Evolutionary conservation across 1,140 invertebrate genomes (phyloP).

Genomic region (Bombyx mandarina): DNA sequence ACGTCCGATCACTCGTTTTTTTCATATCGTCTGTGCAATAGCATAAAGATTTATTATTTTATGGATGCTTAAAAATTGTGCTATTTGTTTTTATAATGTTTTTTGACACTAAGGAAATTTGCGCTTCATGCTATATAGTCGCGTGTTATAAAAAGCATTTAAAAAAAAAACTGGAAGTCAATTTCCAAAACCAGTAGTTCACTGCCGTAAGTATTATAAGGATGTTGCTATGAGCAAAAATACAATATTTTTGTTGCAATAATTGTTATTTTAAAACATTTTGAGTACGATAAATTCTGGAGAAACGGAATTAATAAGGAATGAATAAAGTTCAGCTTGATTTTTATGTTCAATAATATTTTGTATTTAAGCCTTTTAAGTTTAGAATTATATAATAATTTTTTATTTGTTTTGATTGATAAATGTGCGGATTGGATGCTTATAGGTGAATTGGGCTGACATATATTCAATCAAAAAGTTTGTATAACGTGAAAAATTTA

Average conservation of each 20-base stretch:
- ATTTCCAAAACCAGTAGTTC: constrained; percentile 47
- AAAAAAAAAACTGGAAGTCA: constrained; percentile 21
- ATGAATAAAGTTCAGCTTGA: constrained; percentile 22
- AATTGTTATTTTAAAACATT: constrained; percentile 26
- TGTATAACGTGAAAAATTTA: too few relatives aligned
- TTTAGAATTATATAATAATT: too few relatives aligned
- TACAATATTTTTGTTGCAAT: constrained; percentile 42
- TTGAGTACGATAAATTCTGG: background rate
- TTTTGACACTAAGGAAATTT: constrained; percentile 8
- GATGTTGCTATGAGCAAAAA: constrained; percentile 49
- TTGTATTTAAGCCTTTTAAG: too few relatives aligned
- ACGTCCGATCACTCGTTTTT: constrained; percentile 5
- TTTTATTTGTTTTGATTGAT: too few relatives aligned
- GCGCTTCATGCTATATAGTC: too few relatives aligned
- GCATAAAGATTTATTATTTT: constrained; percentile 24
- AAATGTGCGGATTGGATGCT: too few relatives aligned
- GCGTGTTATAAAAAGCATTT: background rate
- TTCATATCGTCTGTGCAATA: constrained; percentile 23
- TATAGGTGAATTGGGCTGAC: too few relatives aligned
- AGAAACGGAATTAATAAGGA: constrained; percentile 2
- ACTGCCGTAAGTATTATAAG: constrained; percentile 45
- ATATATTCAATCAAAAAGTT: too few relatives aligned
- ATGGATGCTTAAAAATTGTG: constrained; percentile 6
- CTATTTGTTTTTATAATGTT: constrained; percentile 5
- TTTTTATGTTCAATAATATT: too few relatives aligned